phyloP scores from a whole-genome alignment of 2,888 invertebrate genomes.

The Liopterus haemorrhoidalis region DNA sequence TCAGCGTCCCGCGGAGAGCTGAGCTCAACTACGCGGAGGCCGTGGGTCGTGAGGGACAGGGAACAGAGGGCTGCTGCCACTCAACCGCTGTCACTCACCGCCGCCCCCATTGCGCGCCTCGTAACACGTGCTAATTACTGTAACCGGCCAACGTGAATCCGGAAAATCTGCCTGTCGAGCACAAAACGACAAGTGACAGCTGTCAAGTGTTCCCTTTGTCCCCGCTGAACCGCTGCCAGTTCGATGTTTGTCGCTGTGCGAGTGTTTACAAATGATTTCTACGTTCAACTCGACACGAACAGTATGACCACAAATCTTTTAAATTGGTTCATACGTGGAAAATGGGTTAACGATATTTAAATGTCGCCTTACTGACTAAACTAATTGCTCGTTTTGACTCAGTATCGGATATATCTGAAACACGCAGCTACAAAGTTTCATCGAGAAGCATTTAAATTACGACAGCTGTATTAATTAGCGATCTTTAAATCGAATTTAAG shows the following conservation, averaged over 20 bases:
- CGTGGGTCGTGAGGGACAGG: conserved; percentile 3
- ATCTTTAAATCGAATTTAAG: too few relatives aligned
- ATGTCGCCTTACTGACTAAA: too few relatives aligned
- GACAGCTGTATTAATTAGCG: too few relatives aligned
- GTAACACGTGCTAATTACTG: conserved; percentile 36
- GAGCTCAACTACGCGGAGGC: too few relatives aligned
- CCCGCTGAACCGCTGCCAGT: conserved; percentile 6
- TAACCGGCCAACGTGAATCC: conserved; percentile 30
- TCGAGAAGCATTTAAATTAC: too few relatives aligned
- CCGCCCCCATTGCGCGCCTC: conserved; percentile 22
- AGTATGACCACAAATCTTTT: conserved; percentile 18
- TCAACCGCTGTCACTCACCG: conserved; percentile 22
- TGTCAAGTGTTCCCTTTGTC: conserved; percentile 25
- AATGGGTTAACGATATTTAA: conserved; percentile 21
- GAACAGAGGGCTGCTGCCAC: conserved; percentile 1
- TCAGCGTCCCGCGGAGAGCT: not conserved
- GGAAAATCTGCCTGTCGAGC: conserved; percentile 30
- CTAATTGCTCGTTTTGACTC: too few relatives aligned
- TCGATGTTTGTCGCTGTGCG: conserved; percentile 11
- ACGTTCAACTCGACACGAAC: too few relatives aligned
- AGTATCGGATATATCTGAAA: too few relatives aligned
- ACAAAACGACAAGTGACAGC: conserved; percentile 31
- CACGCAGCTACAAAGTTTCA: too few relatives aligned
- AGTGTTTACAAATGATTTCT: conserved; percentile 16
- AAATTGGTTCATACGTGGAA: conserved; percentile 20